Percentiles rank a stretch among this genome's conserved stretches.
These are phyloP conservation scores for Drosophila recens DNA, from an alignment of 2,888 invertebrate species.

Conservation along the genomic window DNA sequence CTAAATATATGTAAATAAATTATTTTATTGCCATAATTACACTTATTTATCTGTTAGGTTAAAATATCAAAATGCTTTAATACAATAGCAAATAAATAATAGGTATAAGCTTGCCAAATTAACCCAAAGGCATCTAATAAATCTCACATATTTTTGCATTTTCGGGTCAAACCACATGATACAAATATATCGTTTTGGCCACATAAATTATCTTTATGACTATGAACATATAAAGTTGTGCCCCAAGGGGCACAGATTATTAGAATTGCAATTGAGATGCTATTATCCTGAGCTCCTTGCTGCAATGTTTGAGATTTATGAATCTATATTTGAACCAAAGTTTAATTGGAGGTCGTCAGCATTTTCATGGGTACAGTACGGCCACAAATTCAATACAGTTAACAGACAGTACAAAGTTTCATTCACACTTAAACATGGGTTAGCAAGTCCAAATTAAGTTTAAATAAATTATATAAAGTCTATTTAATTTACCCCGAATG, in stretches of 20 bases:
- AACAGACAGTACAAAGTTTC: not conserved
- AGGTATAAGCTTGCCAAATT: not conserved
- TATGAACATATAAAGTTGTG: not conserved
- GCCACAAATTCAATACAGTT: not conserved
- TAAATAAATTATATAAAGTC: constrained; percentile 50
- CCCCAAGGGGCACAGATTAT: not conserved
- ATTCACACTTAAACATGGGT: not conserved
- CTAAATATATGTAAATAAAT: not conserved
- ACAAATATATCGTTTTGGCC: constrained; percentile 22
- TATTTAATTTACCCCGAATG: constrained; percentile 41
- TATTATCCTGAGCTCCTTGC: not conserved
- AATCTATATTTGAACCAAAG: not conserved
- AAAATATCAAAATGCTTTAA: not conserved
- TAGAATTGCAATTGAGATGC: not conserved
- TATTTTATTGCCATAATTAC: not conserved
- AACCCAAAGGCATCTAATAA: constrained; percentile 11
- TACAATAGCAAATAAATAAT: constrained; percentile 25
- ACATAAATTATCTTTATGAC: constrained; percentile 25
- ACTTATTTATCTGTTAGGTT: not conserved
- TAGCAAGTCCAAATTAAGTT: constrained; percentile 28
- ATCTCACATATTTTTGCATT: constrained; percentile 6
- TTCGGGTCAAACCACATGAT: constrained; percentile 3
- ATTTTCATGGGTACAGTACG: too few relatives aligned
- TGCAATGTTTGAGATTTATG: not conserved
- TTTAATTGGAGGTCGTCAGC: not conserved